Conservation (phyloP, 2,113 vertebrate genomes). For the Poecile atricapillus region DNA sequence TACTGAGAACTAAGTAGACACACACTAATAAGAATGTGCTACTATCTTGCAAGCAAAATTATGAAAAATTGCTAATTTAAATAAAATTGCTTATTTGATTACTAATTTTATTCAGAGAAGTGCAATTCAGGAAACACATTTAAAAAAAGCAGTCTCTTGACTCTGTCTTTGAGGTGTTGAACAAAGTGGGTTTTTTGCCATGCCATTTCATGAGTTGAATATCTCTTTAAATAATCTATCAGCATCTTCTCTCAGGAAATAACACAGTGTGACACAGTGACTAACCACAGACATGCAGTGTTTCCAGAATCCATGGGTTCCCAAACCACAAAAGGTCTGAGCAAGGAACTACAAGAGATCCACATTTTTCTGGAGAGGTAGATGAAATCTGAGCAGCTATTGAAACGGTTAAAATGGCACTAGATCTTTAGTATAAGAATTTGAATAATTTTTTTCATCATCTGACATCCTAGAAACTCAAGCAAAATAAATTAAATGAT, state of each 20-base stretch:
- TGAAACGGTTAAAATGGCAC: background rate
- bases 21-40: background rate
- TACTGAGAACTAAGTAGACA: background rate
- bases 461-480: background rate
- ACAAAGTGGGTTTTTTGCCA: background rate
- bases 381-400: background rate
- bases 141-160: background rate
- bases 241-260: background rate
- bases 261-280: background rate
- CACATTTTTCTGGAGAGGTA: background rate
- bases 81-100: background rate
- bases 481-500: background rate
- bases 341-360: background rate
- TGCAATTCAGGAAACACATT: background rate
- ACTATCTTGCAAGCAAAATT: background rate
- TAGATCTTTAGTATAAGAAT: background rate
- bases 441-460: background rate
- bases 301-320: background rate
- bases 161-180: background rate
- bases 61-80: background rate
- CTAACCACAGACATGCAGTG: background rate
- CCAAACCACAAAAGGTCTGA: background rate
- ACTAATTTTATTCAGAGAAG: background rate
- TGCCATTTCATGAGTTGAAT: background rate
- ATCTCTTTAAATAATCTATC: background rate